phyloP scores from a whole-genome alignment of 2,113 vertebrate species.

The Strix uralensis region DNA sequence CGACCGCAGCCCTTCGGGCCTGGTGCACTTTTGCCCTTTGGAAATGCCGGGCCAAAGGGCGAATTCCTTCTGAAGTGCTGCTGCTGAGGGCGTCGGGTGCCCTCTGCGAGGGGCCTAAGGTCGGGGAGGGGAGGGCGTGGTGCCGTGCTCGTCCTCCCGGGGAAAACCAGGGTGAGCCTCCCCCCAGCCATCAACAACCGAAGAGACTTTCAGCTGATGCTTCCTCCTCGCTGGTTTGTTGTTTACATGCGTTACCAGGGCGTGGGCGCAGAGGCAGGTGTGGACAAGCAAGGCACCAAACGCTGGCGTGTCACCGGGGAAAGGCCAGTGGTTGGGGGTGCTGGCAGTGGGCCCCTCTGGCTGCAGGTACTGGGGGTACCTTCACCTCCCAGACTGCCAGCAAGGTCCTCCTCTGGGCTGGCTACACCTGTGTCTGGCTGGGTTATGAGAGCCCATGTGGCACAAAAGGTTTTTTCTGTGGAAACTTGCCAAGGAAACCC shows the following conservation, averaged over 20 bases:
- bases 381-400: rapidly evolving
- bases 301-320: no score
- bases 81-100: neutral
- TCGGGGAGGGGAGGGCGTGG: neutral
- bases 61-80: rapidly evolving
- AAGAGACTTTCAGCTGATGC: no score
- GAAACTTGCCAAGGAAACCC: neutral
- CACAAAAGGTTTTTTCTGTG: neutral
- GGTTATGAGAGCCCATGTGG: rapidly evolving
- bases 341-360: rapidly evolving
- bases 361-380: rapidly evolving
- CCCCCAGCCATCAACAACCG: no score
- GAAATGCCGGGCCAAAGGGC: neutral
- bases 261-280: neutral
- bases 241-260: neutral
- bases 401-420: rapidly evolving
- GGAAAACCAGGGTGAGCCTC: neutral
- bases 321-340: no score
- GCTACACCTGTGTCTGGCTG: rapidly evolving
- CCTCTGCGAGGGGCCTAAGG: neutral
- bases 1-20: no score
- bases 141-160: neutral
- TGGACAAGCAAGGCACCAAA: neutral
- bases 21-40: neutral
- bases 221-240: neutral